Base-by-base conservation (phyloP, 2,888 invertebrate species). In the Panzeria rudis region DNA sequence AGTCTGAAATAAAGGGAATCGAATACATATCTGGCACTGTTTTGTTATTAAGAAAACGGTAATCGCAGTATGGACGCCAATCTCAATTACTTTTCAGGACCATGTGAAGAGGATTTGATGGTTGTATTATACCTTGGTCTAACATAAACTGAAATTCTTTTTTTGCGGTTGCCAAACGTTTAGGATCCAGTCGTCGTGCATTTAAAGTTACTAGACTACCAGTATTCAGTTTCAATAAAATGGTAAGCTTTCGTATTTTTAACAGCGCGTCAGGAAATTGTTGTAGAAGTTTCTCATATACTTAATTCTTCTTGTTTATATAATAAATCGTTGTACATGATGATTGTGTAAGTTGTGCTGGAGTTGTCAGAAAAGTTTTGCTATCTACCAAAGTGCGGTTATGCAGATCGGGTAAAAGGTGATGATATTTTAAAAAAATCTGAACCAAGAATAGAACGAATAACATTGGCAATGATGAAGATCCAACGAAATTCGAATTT, bases 21-120 rank as follows among this genome's bases (percentile, higher is more conserved):
- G 35, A 17, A 38, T 61, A 61, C 13, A 29, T 56, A 56, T 29
- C 56, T 15, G 56, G 56, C 0, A 56, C n/a, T 17, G 13, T 13
- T 25, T 29, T 29, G 13, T 56, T 5, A 56, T 56, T 56, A 4
- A 56, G 29, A n/a, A 29, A 56, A 56, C 56, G 56, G n/a, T 56
- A 56, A 29, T 56, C 56, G 15, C 29, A 29, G n/a, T 15, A 56
- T 2, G 52, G 23, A 11, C 52, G 52, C 52, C 52, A 52, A 52
- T 52, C 52, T 52, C 52, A 15, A 56, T 64, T 47, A 3, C 23
- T 38, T 29, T 64, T 64, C 25, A 23, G 13, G 0, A 64, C 44
- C 64, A 64, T 47, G 11, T 64, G 44, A 29, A 64, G 29, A 3
- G 64, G 44, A 29, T 64, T 64, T 20, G 64, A 64, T 3, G 64